Evolutionary conservation across 2,888 invertebrate species (phyloP), one percentile per base, ranked within the genome.

Genomic region (Plutella xylostella): DNA sequence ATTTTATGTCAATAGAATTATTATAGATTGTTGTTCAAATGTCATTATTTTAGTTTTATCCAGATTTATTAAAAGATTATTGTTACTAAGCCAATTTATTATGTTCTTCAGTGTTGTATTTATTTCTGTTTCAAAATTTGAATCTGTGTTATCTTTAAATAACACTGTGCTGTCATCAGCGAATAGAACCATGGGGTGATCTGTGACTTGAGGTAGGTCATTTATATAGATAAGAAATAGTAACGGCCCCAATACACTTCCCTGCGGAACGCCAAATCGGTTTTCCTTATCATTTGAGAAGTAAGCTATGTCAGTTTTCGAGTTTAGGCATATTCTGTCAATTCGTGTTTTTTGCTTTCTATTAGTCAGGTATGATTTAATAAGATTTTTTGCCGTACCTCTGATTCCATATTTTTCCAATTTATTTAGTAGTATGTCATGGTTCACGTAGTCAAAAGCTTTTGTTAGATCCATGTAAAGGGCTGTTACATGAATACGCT

Each of bases 391-490:
- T 12, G n/a, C n/a, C 7, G 17, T 37, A 18, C 37, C 19, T 11
- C 37, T 15, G 11, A 37, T 18, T 19, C 37, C 37, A 20, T 19
- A 20, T 2, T 6, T 19, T 7, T 37, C 4, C 4, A 37, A 19
- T n/a, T 37, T 37, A 18, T 17, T 4, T 18, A 5, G 11, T 17
- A 37, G 18, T 11, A 19, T 37, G 7, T 2, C n/a, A 19, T 37
- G 37, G 9, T 37, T 19, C 20, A 31, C 42, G 31, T 30, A 18
- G 12, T 43, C 43, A 21, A 43, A 43, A 1, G 43, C 43, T 25
- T 43, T 43, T 1, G 35, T 35, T 19, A 43, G 15, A 14, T 43
- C 43, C 43, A 43, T 43, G 28, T 28, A 43, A n/a, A 43, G 6
- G 9, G 43, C 43, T 28, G 43, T 18, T 15, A 22, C 37, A 6